Base-by-base conservation (phyloP, 2,888 invertebrate genomes). In the Luffia ferchaultella region DNA sequence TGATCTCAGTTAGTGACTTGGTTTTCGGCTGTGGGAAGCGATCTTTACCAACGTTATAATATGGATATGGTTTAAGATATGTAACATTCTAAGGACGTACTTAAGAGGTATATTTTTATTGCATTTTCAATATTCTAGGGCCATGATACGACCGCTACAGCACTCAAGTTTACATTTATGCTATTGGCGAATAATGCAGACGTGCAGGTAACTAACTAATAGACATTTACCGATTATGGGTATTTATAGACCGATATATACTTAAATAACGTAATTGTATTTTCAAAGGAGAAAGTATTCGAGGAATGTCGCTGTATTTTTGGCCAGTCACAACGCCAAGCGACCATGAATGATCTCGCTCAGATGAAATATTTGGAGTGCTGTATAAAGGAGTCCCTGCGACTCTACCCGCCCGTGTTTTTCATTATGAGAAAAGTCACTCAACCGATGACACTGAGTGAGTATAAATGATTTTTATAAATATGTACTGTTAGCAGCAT, bases 341-440 rank as follows among this genome's bases (percentile, higher is more conserved):
- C 80, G 5, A 79, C 82, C 1, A 75, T 85, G 69, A 73, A 75
- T 45, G 84, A 85, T 52, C 66, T 89, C 9, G 67, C 82, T 52
- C 73, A 85, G 45, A 85, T 89, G 84, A 76, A 79, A 53, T 89
- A 88, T 60, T 70, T 89, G 55, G 89, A 89, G 58, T 85, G 86
- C 57, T 88, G 88, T 55, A 86, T 89, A 45, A 89, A 89, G 62
- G 89, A 89, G 62, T 76, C 87, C 0, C 62, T 89, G 45, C 67
- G 89, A 52, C 62, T 89, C 16, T 86, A 82, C 55, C 89, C 89
- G 9, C 87, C 87, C 57, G 86, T 89, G 1, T 87, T 86, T 3
- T 76, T 87, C 57, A 77, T 89, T 58, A 80, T 85, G 0, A 77
- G 89, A 56, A 64, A 63, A 46, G 60, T 87, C 20, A 69, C 68